Percentiles rank a stretch among this genome's conserved stretches.
These are phyloP conservation scores for Parotia lawesii DNA, from an alignment of 2,113 vertebrate genomes.

Conservation along the genomic window DNA sequence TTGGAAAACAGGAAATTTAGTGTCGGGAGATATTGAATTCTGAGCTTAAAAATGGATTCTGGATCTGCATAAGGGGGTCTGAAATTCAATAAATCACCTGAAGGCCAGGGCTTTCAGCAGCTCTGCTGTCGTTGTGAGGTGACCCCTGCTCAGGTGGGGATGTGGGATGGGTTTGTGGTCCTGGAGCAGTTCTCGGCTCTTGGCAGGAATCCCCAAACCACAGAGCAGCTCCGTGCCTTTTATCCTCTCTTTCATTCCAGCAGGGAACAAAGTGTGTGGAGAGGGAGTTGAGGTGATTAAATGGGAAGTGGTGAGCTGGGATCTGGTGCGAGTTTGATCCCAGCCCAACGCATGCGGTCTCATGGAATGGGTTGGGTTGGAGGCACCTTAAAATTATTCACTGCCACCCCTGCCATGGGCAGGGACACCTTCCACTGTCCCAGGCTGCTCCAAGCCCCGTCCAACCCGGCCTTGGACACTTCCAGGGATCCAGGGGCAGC, in stretches of 20 bases:
- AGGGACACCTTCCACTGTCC: not conserved
- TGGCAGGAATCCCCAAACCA: not conserved
- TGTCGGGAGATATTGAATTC: not conserved
- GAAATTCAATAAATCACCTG: not conserved
- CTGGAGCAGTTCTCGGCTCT: not conserved
- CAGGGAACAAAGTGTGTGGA: not conserved
- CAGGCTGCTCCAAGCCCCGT: rapidly evolving
- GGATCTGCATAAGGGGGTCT: not conserved
- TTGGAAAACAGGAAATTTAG: not conserved
- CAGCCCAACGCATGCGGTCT: rapidly evolving
- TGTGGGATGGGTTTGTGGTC: not conserved
- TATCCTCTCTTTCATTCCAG: not conserved
- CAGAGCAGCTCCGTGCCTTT: not conserved
- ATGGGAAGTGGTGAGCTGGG: not conserved
- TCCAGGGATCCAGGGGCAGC: not conserved
- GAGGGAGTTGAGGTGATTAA: not conserved
- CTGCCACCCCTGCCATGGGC: not conserved
- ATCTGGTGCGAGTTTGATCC: not conserved
- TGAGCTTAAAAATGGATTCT: not conserved
- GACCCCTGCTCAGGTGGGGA: not conserved
- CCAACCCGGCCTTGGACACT: not conserved
- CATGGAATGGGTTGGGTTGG: not conserved
- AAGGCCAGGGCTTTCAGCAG: not conserved
- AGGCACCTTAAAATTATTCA: rapidly evolving
- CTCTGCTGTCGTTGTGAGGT: not conserved